phyloP scores from a whole-genome alignment of 2,113 vertebrate genomes.

The Aegithalos caudatus region DNA sequence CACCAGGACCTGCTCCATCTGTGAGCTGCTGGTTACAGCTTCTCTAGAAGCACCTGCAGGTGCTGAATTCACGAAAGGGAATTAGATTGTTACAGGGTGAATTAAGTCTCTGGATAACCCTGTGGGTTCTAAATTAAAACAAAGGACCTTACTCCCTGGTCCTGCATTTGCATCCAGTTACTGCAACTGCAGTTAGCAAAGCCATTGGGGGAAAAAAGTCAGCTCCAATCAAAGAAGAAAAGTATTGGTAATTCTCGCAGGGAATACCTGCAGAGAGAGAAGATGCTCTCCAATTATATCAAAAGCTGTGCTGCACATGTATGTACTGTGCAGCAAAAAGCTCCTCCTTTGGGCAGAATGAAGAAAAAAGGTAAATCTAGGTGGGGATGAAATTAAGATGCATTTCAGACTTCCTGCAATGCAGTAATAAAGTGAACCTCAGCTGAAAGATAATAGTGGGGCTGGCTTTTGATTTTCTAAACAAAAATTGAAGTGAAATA shows the following conservation, averaged over 20 bases:
- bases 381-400: neutral
- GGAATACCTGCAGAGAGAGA: neutral
- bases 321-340: neutral
- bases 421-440: neutral
- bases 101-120: neutral
- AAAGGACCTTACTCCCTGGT: neutral
- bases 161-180: neutral
- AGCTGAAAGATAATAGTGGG: neutral
- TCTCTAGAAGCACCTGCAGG: neutral
- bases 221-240: neutral
- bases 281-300: neutral
- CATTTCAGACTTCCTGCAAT: neutral
- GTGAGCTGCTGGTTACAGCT: neutral
- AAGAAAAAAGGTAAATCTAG: neutral
- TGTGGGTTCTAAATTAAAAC: neutral
- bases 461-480: neutral
- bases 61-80: neutral
- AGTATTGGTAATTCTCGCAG: neutral
- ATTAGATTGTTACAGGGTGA: neutral
- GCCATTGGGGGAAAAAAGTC: neutral
- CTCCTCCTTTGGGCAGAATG: neutral
- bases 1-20: neutral
- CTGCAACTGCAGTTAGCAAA: neutral
- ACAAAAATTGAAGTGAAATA: neutral
- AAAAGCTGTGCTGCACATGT: neutral